A percentile compares a stretch with the other conserved stretches of the same genome.
These are phyloP conservation scores for Lota lota DNA, from an alignment of 2,113 vertebrate genomes.

Conservation along the genomic window DNA sequence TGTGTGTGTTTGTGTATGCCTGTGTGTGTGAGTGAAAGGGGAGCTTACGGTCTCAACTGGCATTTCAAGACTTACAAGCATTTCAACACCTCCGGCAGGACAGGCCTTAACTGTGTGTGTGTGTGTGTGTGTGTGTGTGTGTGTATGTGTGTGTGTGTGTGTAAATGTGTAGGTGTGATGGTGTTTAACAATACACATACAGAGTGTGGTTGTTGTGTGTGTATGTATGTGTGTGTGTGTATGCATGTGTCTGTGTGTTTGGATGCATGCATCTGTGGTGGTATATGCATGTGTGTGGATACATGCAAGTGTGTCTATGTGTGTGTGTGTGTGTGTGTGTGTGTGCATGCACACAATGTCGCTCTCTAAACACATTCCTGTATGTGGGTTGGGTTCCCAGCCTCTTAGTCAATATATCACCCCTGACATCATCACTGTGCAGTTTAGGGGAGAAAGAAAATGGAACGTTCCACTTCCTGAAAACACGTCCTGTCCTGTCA, in stretches of 20 bases:
- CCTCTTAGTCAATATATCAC: conserved; percentile 62
- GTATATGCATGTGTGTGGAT: not conserved
- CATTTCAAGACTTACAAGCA: conserved; percentile 69
- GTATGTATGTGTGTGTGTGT: conserved; percentile 10
- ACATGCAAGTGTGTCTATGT: conserved; percentile 38
- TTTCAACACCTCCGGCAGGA: conserved; percentile 69
- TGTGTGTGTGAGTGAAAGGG: conserved; percentile 52
- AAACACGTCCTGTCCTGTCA: conserved; percentile 62
- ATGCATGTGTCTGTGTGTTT: conserved; percentile 1
- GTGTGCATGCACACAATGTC: not conserved
- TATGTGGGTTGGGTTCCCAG: conserved; percentile 60
- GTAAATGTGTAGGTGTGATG: not conserved
- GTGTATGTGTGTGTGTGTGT: conserved; percentile 3
- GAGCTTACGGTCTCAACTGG: conserved; percentile 60
- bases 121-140: conserved; percentile 21
- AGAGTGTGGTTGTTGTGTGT: conserved; percentile 21
- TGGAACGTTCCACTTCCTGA: conserved; percentile 62
- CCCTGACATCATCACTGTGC: conserved; percentile 64
- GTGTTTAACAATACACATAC: conserved; percentile 8
- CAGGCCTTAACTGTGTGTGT: conserved; percentile 50
- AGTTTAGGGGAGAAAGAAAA: conserved; percentile 49
- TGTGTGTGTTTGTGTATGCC: not conserved
- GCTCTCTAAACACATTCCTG: conserved; percentile 51
- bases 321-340: conserved; percentile 16
- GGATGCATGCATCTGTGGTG: conserved; percentile 7